Conservation (phyloP, 1,140 invertebrate genomes). For the Drosophila aff. region DNA sequence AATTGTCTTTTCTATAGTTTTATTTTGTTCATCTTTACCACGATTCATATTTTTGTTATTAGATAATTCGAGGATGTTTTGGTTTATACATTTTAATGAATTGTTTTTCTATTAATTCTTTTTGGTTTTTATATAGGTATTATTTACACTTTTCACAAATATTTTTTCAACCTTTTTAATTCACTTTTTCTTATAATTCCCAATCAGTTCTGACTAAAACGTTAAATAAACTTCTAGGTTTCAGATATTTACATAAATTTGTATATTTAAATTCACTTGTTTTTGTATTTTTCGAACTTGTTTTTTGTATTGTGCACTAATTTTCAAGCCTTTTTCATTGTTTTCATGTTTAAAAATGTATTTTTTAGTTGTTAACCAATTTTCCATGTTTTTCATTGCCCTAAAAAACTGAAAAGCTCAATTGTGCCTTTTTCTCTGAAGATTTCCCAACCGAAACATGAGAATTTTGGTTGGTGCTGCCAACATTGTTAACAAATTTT, state of each 20-base stretch:
- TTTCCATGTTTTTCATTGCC: conserved; percentile 1
- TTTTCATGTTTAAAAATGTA: not conserved
- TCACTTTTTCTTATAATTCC: not conserved
- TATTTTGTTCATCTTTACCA: no score
- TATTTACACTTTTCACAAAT: no score
- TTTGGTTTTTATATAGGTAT: no score
- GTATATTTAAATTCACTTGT: no score
- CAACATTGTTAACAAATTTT: conserved; percentile 63
- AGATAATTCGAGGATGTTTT: no score
- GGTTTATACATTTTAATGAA: no score
- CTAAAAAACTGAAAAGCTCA: conserved; percentile 4
- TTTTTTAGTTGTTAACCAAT: conserved; percentile 7
- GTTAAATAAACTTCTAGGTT: not conserved
- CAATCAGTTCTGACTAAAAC: not conserved
- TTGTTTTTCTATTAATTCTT: no score
- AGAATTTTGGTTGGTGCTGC: conserved; percentile 21
- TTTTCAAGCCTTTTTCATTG: not conserved
- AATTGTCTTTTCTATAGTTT: no score
- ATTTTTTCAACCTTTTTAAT: not conserved
- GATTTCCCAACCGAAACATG: conserved; percentile 50
- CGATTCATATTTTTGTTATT: no score
- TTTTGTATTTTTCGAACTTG: not conserved
- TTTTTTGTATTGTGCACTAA: not conserved
- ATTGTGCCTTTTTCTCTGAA: conserved; percentile 20
- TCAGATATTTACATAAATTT: no score